Conservation (phyloP, 2,113 vertebrate species). For the Cranoglanis bouderius region DNA sequence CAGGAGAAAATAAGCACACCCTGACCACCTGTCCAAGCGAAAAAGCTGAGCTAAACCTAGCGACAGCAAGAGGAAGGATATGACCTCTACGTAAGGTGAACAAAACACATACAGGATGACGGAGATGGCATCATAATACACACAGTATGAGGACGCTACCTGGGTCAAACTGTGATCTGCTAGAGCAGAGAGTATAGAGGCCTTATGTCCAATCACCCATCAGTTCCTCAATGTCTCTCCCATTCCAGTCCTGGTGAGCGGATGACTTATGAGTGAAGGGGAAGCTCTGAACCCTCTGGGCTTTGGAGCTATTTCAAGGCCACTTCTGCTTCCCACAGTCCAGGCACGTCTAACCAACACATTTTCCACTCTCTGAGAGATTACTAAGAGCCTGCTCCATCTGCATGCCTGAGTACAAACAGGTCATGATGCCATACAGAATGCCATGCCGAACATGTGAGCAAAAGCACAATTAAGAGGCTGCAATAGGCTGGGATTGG, state of each 20-base stretch:
- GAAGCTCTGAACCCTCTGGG: conserved; percentile 18
- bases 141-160: not conserved
- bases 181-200: not conserved
- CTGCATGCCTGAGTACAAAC: not conserved
- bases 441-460: not conserved
- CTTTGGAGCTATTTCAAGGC: conserved; percentile 26
- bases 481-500: not conserved
- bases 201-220: not conserved
- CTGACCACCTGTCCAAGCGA: conserved; percentile 43
- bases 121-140: conserved; percentile 12
- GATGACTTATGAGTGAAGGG: not conserved
- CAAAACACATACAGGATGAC: conserved; percentile 28
- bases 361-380: conserved; percentile 28
- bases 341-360: not conserved
- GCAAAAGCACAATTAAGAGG: not conserved
- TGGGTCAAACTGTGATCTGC: not conserved
- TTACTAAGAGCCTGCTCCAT: conserved; percentile 24
- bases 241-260: not conserved
- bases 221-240: not conserved
- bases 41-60: conserved; percentile 20
- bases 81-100: conserved; percentile 44
- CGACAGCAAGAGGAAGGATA: conserved; percentile 27
- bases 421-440: not conserved
- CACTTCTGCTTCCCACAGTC: conserved; percentile 38
- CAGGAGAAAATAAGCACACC: conserved; percentile 6